Conservation (phyloP, 35 echinoderm and acorn worm genomes). For the Strongylocentrotus purpuratus region DNA sequence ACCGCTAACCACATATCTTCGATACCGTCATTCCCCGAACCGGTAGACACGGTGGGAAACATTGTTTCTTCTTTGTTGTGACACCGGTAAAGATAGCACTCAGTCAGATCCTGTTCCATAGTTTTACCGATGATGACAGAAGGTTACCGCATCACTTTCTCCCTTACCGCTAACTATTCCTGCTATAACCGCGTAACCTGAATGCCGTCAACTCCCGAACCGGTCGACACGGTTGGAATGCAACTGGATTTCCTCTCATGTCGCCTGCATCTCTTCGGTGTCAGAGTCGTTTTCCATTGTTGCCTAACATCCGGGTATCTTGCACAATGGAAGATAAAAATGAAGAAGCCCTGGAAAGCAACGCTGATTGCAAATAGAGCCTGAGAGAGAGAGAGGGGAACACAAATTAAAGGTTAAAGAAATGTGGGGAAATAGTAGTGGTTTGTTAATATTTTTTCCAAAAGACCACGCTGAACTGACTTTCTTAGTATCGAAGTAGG, state of each 20-base stretch:
- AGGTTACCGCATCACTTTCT: background rate
- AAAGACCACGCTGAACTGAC: no score
- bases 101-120: no score
- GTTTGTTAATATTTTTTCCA: no score
- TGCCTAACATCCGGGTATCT: conserved; percentile 74
- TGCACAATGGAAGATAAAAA: conserved; percentile 91
- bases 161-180: background rate
- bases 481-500: no score
- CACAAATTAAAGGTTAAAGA: background rate
- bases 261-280: background rate
- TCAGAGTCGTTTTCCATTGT: conserved; percentile 67
- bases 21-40: background rate
- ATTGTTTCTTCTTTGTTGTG: conserved; percentile 28
- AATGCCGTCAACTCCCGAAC: background rate
- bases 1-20: background rate
- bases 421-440: background rate
- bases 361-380: conserved; percentile 80
- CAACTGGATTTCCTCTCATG: conserved; percentile 57
- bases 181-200: conserved; percentile 36
- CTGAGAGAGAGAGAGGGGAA: conserved; percentile 49
- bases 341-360: conserved; percentile 98
- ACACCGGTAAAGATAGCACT: no score
- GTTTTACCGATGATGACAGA: no score
- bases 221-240: conserved; percentile 41
- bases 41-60: conserved; percentile 5